These are phyloP conservation scores for Perizoma affinitatum DNA, from an alignment of 2,888 invertebrate genomes.

Conservation along the genomic window DNA sequence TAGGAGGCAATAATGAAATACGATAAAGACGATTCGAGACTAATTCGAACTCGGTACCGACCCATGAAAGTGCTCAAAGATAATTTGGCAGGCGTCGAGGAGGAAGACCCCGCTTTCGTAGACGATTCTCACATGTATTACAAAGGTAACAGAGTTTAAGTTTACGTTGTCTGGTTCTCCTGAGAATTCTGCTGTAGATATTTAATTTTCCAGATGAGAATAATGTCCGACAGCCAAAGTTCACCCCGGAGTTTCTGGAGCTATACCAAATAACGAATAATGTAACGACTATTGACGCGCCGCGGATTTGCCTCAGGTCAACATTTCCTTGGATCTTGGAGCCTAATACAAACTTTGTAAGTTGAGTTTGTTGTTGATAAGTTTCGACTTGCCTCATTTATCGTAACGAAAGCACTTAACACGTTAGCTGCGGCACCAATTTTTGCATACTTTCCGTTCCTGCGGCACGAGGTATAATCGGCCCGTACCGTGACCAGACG, in stretches of 20 bases:
- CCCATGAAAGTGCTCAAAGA: constrained; percentile 79
- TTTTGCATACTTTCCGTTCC: no score
- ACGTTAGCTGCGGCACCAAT: no score
- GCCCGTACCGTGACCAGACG: no score
- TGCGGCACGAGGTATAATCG: no score
- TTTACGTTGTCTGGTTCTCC: constrained; percentile 12
- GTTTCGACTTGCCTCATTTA: constrained; percentile 1
- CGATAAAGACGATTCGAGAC: constrained; percentile 71
- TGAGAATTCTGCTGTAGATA: constrained; percentile 32
- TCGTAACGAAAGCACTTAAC: no score
- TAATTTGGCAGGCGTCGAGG: constrained; percentile 66
- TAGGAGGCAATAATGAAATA: constrained; percentile 70
- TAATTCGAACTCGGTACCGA: constrained; percentile 74
- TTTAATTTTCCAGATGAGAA: constrained; percentile 61
- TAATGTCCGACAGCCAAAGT: constrained; percentile 68
- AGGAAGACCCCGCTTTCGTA: constrained; percentile 72
- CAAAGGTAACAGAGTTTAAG: constrained; percentile 58
- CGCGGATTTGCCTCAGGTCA: constrained; percentile 67
- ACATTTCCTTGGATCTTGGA: constrained; percentile 80
- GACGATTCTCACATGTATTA: constrained; percentile 78
- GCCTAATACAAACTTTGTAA: constrained; percentile 74
- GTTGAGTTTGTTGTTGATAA: constrained; percentile 36
- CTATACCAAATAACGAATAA: constrained; percentile 68
- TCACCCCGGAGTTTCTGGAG: constrained; percentile 67
- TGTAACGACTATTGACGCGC: constrained; percentile 70